A percentile compares a stretch with the other conserved stretches of the same genome.
phyloP scores from a whole-genome alignment of 2,113 vertebrate genomes.

The Narcine bancroftii region DNA sequence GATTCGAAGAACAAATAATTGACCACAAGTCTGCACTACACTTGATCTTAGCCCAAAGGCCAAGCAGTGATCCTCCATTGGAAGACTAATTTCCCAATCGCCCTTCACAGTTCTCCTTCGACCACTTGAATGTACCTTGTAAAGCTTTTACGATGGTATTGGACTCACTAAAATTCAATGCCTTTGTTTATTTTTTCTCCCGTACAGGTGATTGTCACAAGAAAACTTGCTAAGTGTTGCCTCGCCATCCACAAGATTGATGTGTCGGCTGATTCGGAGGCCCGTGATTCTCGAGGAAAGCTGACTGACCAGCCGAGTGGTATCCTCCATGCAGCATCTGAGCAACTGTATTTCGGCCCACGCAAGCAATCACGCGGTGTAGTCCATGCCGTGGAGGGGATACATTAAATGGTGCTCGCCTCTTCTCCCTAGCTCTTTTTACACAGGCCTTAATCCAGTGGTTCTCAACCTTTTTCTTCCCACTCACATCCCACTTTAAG shows the following conservation, averaged over 20 bases:
- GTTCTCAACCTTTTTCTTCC: too few relatives aligned
- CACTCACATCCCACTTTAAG: too few relatives aligned
- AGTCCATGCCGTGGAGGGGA: too few relatives aligned
- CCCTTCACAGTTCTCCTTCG: not conserved
- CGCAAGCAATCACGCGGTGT: not conserved
- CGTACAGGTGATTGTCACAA: conserved; percentile 13
- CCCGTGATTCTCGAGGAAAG: too few relatives aligned
- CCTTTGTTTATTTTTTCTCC: not conserved
- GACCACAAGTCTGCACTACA: too few relatives aligned
- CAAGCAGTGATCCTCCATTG: too few relatives aligned
- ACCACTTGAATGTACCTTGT: not conserved
- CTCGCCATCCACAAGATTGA: conserved; percentile 5
- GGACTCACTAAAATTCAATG: not conserved
- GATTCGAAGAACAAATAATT: too few relatives aligned
- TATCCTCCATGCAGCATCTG: too few relatives aligned
- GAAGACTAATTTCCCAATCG: not conserved
- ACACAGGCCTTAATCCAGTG: not conserved
- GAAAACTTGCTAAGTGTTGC: conserved; percentile 19
- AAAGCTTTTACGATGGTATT: not conserved
- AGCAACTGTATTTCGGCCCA: not conserved
- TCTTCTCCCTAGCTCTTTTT: not conserved
- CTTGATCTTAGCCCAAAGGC: too few relatives aligned
- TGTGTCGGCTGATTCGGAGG: not conserved
- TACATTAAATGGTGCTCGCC: not conserved
- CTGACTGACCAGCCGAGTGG: too few relatives aligned